phyloP scores from a whole-genome alignment of 53 echinoderm and acorn worm genomes.

The Temnopleurus reevesii region DNA sequence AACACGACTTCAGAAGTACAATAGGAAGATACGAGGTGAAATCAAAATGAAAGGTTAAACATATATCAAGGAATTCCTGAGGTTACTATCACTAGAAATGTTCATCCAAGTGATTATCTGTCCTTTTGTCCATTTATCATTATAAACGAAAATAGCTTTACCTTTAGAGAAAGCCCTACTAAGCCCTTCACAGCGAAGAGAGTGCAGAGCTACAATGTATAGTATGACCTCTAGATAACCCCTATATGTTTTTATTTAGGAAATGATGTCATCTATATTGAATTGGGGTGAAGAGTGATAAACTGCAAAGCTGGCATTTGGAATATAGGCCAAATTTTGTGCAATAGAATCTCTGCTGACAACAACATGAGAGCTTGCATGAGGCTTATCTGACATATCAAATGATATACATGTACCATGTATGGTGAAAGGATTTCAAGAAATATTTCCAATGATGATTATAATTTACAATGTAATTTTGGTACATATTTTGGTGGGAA shows the following conservation, averaged over 20 bases:
- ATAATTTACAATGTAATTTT: too few relatives aligned
- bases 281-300: neutral
- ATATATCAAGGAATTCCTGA: neutral
- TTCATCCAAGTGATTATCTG: neutral
- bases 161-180: too few relatives aligned
- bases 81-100: neutral
- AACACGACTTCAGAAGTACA: too few relatives aligned
- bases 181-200: neutral
- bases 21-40: too few relatives aligned
- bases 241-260: neutral
- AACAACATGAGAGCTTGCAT: too few relatives aligned
- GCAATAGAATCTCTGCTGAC: too few relatives aligned
- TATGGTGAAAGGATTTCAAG: too few relatives aligned
- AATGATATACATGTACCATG: too few relatives aligned
- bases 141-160: neutral
- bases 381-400: too few relatives aligned
- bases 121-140: neutral
- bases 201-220: neutral
- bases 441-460: too few relatives aligned
- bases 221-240: neutral
- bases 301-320: neutral
- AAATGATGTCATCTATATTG: neutral
- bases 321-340: too few relatives aligned
- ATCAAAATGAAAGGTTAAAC: neutral
- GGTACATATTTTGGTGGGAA: too few relatives aligned